Conservation (phyloP, 2,797 vertebrate species). For the Macrochelys suwanniensis region DNA sequence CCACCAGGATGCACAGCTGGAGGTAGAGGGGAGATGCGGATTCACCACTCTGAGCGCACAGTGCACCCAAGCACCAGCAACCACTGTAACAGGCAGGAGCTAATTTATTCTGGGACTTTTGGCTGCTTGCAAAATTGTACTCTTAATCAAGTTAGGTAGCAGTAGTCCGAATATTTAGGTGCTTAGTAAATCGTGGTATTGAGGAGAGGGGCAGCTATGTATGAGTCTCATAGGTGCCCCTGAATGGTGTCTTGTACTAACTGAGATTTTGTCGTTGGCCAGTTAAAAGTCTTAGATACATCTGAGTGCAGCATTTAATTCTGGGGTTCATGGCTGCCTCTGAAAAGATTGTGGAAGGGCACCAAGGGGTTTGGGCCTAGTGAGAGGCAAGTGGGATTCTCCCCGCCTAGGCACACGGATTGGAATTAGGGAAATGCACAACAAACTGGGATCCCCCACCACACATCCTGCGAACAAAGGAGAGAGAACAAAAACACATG, state of each 20-base stretch:
- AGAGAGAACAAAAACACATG: accelerated
- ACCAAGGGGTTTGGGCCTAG: neutral
- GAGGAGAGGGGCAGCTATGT: too few relatives aligned
- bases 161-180: neutral
- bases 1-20: neutral
- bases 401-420: accelerated
- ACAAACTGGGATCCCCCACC: neutral
- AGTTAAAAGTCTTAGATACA: neutral
- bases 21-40: neutral
- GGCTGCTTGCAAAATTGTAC: neutral
- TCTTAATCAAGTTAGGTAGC: neutral
- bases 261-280: neutral
- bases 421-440: accelerated
- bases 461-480: accelerated
- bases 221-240: accelerated
- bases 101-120: neutral
- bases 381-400: neutral
- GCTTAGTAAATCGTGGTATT: neutral
- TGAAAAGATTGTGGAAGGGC: neutral
- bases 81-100: neutral
- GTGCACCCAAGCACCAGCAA: accelerated
- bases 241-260: neutral
- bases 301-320: neutral
- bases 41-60: neutral
- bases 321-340: neutral